Base-by-base conservation (phyloP, 2,113 vertebrate species). In the Odontesthes bonariensis region DNA sequence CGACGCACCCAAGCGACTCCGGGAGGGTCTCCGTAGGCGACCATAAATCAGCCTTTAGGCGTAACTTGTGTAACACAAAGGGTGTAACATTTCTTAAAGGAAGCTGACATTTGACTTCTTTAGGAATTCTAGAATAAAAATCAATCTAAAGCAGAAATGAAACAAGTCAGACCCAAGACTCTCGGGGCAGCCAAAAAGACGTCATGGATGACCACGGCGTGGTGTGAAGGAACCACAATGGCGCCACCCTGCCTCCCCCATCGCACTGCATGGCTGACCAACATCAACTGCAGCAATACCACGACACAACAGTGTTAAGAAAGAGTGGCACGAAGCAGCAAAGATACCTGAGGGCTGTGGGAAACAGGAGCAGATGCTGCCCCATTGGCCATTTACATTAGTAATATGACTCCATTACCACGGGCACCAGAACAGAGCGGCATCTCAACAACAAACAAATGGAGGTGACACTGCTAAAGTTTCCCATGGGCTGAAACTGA, bases 301-400 rank as follows among this genome's bases (percentile, higher is more conserved):
- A 49, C 67, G 32, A 46, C 69, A 55, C 13, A 54, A 12, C 51
- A 33, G 40, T 20, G 7, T 23, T 42, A 58, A 53, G 33, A 53
- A 32, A 68, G 12, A 68, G 75, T 6, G 63, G 75, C 69, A 65
- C 60, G 9, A 56, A 76, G 70, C 52, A 44, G 19, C 31, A 16
- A 5, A 66, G 49, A 56, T 27, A 42, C 47, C 65, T 38, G 62
- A 40, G 20, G 70, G 62, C 33, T 20, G 38, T 22, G 16, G 38
- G 22, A 73, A 61, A 71, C 33, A 16, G 42, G 58, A 85, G 61
- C 77, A 86, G 77, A 86, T 63, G 72, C 57, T 51, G 65, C 47
- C 38, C 56, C 13, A 6, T 58, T 75, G 69, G 78, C 85, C 66
- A 35, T 19, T 78, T 69, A 40, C 63, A 79, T 83, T 72, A 83